These are phyloP conservation scores for Thymelicus acteon DNA, from an alignment of 2,888 invertebrate genomes.

Conservation along the genomic window DNA sequence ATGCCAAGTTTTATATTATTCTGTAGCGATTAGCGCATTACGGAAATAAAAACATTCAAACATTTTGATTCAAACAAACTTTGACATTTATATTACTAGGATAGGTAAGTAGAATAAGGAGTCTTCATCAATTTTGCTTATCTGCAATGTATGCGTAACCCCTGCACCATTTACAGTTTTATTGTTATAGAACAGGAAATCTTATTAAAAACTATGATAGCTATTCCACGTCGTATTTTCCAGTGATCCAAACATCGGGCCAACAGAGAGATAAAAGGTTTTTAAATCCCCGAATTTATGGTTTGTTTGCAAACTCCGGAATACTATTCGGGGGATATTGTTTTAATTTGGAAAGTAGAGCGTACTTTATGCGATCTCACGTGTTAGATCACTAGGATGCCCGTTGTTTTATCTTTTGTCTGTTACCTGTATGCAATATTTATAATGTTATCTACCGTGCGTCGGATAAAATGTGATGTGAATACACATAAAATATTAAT, in stretches of 20 bases:
- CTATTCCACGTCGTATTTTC: neutral
- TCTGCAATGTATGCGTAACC: too few relatives aligned
- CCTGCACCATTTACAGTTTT: neutral
- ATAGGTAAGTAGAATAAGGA: too few relatives aligned
- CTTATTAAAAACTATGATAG: conserved; percentile 4
- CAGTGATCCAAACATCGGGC: conserved; percentile 38
- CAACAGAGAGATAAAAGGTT: conserved; percentile 64
- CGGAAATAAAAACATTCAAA: too few relatives aligned
- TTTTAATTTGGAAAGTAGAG: conserved; percentile 52
- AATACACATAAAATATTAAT: too few relatives aligned
- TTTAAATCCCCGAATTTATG: conserved; percentile 66
- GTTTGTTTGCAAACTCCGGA: conserved; percentile 68
- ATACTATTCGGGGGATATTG: conserved; percentile 65
- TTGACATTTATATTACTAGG: too few relatives aligned
- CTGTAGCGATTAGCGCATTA: too few relatives aligned
- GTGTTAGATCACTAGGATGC: conserved; percentile 45
- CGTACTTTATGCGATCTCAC: conserved; percentile 56
- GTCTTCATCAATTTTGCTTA: too few relatives aligned
- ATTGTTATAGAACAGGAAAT: neutral
- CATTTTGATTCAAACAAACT: too few relatives aligned
- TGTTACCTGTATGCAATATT: neutral
- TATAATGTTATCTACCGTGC: too few relatives aligned
- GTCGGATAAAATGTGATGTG: too few relatives aligned
- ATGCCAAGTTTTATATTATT: too few relatives aligned
- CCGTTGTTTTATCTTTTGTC: conserved; percentile 25